Evolutionary conservation across 2,113 vertebrate species (phyloP).

Genomic region (Machaerirhynchus nigripectus): DNA sequence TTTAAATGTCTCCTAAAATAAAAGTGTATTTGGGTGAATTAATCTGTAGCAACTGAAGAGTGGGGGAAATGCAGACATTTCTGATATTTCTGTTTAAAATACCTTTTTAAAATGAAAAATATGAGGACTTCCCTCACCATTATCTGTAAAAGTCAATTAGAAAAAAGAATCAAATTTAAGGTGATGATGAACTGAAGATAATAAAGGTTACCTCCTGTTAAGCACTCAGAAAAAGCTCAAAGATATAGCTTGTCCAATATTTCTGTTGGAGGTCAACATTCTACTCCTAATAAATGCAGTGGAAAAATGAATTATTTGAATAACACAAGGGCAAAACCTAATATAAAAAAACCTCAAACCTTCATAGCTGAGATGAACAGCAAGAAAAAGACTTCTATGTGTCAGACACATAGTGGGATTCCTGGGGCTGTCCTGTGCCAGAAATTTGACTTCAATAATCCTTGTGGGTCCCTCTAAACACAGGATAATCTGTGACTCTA

Average conservation of each 20-base stretch:
- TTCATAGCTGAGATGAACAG: not conserved
- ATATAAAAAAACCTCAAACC: not conserved
- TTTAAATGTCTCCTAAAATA: not conserved
- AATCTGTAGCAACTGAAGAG: not conserved
- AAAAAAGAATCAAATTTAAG: not conserved
- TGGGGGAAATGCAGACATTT: not conserved
- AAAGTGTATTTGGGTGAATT: not conserved
- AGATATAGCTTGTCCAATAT: not conserved
- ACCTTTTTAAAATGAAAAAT: not conserved
- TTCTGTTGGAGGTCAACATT: not conserved
- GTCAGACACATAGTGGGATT: not conserved
- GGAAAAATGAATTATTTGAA: not conserved
- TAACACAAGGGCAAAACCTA: not conserved
- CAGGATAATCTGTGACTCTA: not conserved
- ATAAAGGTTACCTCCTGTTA: not conserved
- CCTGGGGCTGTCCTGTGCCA: not conserved
- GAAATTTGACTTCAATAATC: not conserved
- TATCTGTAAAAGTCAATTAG: not conserved
- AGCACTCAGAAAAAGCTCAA: not conserved
- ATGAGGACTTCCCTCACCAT: not conserved
- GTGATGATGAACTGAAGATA: not conserved
- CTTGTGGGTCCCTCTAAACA: not conserved
- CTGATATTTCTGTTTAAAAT: not conserved
- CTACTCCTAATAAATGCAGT: not conserved
- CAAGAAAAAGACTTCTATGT: not conserved